Evolutionary conservation across 2,113 vertebrate genomes (phyloP).

Genomic region (Acanthochromis polyacanthus): DNA sequence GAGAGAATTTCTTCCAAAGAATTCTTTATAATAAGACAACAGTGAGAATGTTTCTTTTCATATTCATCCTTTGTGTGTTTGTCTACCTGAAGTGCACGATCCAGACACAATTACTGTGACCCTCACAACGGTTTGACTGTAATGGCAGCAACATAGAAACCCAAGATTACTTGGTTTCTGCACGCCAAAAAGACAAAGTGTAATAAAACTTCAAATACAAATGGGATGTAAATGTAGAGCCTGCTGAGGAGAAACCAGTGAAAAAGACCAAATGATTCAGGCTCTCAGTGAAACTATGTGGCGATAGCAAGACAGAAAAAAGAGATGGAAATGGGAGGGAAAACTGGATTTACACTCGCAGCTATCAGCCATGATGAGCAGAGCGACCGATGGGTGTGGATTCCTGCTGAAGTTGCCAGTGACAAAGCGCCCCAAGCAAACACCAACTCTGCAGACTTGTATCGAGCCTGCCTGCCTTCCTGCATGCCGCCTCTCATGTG

Average conservation of each 20-base stretch:
- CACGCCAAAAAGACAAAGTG: too few species aligned
- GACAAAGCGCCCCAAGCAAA: slow-evolving; percentile 23
- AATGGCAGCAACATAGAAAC: too few species aligned
- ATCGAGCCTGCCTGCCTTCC: not conserved
- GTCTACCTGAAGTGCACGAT: too few species aligned
- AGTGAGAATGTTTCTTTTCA: too few species aligned
- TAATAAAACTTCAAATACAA: not conserved
- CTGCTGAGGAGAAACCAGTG: not conserved
- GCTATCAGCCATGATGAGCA: slow-evolving; percentile 5
- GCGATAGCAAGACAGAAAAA: not conserved
- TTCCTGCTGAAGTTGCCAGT: slow-evolving; percentile 11
- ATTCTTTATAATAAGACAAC: too few species aligned
- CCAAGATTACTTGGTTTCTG: too few species aligned
- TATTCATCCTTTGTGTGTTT: too few species aligned
- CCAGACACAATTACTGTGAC: too few species aligned
- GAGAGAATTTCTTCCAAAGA: too few species aligned
- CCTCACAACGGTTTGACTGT: too few species aligned
- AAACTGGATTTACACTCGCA: not conserved
- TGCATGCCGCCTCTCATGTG: slow-evolving; percentile 17
- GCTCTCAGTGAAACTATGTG: not conserved
- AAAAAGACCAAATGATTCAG: not conserved
- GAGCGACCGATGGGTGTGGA: not conserved
- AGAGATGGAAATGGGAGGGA: not conserved
- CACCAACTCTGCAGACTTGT: not conserved
- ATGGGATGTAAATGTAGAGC: not conserved